Base-by-base conservation (phyloP, 2,113 vertebrate species). In the Verasper variegatus region DNA sequence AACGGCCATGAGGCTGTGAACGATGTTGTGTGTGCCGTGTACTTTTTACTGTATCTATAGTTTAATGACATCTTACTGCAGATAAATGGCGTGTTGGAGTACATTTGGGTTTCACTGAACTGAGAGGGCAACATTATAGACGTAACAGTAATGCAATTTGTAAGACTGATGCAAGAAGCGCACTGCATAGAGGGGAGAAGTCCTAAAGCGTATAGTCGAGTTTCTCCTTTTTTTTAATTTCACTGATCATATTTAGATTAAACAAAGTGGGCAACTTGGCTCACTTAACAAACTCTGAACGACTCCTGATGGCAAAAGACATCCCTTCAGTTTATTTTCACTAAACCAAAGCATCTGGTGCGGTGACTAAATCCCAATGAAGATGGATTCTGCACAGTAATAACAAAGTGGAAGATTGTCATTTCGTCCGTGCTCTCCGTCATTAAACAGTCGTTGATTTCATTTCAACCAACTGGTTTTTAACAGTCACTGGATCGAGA, bases 401-500 rank as follows among this genome's bases (percentile, higher is more conserved):
- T 51, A 66, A 78, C 87, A 83, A 87, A 88, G 74, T 42, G 27
- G 40, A 72, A 76, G 21, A 90, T 85, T 68, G 83, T 91, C 55
- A 80, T 83, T 88, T 88, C 61, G 31, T 82, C 75, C 88, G 86
- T 60, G 76, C 60, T 78, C 27, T 78, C 55, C 69, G 77, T 85
- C 71, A 76, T 85, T 85, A 84, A 82, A 79, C 66, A 24, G 58
- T 68, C 79, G 55, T 78, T 88, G 78, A 73, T 80, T 86, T 86
- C 60, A 66, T 74, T 85, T 85, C 14, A 66, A 76, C 69, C 80
- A 57, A 77, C 9, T 74, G 52, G 35, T n/a, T 89, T 84, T 69
- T 58, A 71, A 80, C 80, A 78, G 80, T 78, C 59, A 65, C 13
- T 82, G 75, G 89, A 78, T 31, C 40, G 10, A 72, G 74, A 60